phyloP scores from a whole-genome alignment of 2,113 vertebrate species.

The Trematocara nigrifrons region DNA sequence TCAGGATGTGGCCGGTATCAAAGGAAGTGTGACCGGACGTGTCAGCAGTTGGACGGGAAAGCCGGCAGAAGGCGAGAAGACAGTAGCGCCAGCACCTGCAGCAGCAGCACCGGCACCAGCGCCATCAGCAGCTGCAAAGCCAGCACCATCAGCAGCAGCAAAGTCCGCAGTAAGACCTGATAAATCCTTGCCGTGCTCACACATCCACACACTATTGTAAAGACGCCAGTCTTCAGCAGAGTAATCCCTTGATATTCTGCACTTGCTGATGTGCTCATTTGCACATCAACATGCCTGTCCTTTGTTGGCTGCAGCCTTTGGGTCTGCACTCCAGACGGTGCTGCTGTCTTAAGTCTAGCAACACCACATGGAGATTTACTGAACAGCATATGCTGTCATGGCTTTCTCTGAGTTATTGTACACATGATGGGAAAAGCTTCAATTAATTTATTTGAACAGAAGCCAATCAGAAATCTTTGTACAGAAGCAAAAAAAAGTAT shows the following conservation, averaged over 20 bases:
- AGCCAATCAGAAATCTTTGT: not conserved
- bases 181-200: not conserved
- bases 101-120: conserved; percentile 54
- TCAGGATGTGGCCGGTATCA: conserved; percentile 84
- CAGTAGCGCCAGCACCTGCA: conserved; percentile 55
- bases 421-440: not conserved
- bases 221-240: not conserved
- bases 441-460: not conserved
- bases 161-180: conserved; percentile 54
- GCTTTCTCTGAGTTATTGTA: not conserved
- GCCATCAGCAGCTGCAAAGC: not conserved
- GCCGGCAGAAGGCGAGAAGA: conserved; percentile 82
- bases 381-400: not conserved
- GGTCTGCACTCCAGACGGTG: not conserved
- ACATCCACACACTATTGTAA: conserved; percentile 4
- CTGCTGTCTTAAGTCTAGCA: conserved; percentile 8
- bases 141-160: conserved; percentile 12
- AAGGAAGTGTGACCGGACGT: conserved; percentile 84
- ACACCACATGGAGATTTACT: conserved; percentile 35
- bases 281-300: conserved; percentile 4
- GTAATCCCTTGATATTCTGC: conserved; percentile 43
- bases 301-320: conserved; percentile 18
- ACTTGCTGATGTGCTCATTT: conserved; percentile 28
- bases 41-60: conserved; percentile 88
- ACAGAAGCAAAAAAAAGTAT: not conserved